phyloP scores from a whole-genome alignment of 2,113 vertebrate species.

The Monopterus albus region DNA sequence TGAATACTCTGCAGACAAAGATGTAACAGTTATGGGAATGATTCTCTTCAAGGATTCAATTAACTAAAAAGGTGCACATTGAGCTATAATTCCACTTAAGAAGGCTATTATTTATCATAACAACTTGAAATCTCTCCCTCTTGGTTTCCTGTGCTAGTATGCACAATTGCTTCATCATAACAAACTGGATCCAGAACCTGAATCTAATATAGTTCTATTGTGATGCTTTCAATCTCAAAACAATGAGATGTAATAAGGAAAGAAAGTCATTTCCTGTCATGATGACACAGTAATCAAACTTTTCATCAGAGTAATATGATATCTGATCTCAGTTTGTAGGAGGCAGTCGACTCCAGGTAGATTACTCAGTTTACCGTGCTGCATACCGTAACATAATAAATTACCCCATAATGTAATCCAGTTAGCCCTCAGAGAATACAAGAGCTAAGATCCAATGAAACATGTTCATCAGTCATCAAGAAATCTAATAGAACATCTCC shows the following conservation, averaged over 20 bases:
- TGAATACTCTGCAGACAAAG: constrained; percentile 45
- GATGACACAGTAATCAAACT: constrained; percentile 45
- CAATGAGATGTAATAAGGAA: constrained; percentile 30
- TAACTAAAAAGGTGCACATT: constrained; percentile 79
- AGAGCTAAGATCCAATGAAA: constrained; percentile 71
- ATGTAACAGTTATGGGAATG: constrained; percentile 63
- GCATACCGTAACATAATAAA: constrained; percentile 80
- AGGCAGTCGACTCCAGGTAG: constrained; percentile 60
- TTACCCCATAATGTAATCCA: constrained; percentile 74
- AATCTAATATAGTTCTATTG: constrained; percentile 35
- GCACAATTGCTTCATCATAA: constrained; percentile 27
- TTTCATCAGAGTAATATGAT: constrained; percentile 61
- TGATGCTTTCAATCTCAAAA: constrained; percentile 40
- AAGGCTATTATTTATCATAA: constrained; percentile 80
- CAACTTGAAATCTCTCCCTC: constrained; percentile 63
- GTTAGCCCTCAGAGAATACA: constrained; percentile 73
- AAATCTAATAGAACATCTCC: constrained; percentile 82
- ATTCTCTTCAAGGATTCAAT: constrained; percentile 73
- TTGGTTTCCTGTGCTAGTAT: constrained; percentile 46
- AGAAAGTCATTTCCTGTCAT: constrained; percentile 65
- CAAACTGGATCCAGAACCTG: constrained; percentile 12
- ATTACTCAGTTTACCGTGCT: constrained; percentile 67
- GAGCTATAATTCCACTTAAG: constrained; percentile 65
- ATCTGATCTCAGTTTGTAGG: constrained; percentile 49
- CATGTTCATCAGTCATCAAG: constrained; percentile 82